These are phyloP conservation scores for Virgularia gustaviana DNA, from an alignment of 92 coral and sea anemone species.

Conservation along the genomic window DNA sequence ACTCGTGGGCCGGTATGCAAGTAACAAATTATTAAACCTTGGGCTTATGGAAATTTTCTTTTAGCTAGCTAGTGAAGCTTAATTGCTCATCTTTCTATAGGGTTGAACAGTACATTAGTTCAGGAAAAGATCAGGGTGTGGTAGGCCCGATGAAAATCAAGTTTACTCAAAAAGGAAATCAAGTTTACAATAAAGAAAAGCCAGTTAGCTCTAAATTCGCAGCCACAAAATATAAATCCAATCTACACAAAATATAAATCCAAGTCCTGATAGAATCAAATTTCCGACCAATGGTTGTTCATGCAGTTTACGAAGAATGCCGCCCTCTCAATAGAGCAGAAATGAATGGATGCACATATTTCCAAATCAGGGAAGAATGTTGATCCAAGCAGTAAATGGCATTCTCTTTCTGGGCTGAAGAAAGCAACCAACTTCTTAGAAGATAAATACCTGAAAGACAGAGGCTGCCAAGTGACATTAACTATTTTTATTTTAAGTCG, in stretches of 20 bases:
- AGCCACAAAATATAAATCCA: no score
- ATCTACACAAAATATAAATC: no score
- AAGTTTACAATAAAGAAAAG: background rate
- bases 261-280: no score
- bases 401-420: conserved; percentile 32
- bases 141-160: conserved; percentile 47
- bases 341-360: conserved; percentile 47
- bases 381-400: conserved; percentile 16
- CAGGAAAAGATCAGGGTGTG: conserved; percentile 35
- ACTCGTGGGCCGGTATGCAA: no score
- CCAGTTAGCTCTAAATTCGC: no score
- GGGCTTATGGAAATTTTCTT: no score
- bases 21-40: no score
- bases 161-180: conserved; percentile 20
- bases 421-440: conserved; percentile 54
- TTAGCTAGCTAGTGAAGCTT: no score
- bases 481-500: conserved; percentile 39
- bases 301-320: conserved; percentile 1
- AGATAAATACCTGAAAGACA: conserved; percentile 41
- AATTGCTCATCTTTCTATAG: conserved; percentile 21
- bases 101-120: conserved; percentile 46
- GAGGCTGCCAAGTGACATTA: conserved; percentile 34
- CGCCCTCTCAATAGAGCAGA: no score
- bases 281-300: no score
- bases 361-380: conserved; percentile 41